Conservation (phyloP, 2,888 invertebrate genomes). For the Troides helena region DNA sequence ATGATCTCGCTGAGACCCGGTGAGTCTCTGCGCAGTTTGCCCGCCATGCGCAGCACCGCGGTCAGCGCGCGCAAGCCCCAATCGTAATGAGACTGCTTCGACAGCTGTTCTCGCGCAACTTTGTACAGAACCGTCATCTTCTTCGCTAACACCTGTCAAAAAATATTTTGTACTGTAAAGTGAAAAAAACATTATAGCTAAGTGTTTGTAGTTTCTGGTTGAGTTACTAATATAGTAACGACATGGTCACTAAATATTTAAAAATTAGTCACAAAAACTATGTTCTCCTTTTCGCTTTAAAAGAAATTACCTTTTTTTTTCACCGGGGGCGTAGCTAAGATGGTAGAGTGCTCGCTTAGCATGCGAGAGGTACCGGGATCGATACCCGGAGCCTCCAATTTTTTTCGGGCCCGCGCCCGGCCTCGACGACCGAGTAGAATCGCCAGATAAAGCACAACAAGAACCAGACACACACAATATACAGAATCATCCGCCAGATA, state of each 20-base stretch:
- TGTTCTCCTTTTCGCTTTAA: too few species aligned
- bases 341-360: conserved; percentile 81
- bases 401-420: too few species aligned
- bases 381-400: conserved; percentile 37
- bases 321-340: conserved; percentile 77
- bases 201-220: too few species aligned
- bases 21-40: conserved; percentile 89
- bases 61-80: conserved; percentile 96
- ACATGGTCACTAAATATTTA: too few species aligned
- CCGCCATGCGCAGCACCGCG: conserved; percentile 94
- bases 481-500: too few species aligned
- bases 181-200: too few species aligned
- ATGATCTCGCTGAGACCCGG: conserved; percentile 90
- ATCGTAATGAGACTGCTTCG: conserved; percentile 96
- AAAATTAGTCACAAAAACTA: too few species aligned
- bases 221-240: too few species aligned
- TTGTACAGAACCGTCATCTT: conserved; percentile 96
- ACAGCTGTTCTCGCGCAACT: conserved; percentile 91
- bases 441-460: too few species aligned
- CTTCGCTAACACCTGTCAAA: conserved; percentile 86
- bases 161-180: background rate
- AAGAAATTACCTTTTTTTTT: too few species aligned
- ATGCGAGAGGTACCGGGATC: conserved; percentile 81
- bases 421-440: too few species aligned
- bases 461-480: too few species aligned